phyloP scores from a whole-genome alignment of 2,797 vertebrate genomes.

The Sus cebifrons region DNA sequence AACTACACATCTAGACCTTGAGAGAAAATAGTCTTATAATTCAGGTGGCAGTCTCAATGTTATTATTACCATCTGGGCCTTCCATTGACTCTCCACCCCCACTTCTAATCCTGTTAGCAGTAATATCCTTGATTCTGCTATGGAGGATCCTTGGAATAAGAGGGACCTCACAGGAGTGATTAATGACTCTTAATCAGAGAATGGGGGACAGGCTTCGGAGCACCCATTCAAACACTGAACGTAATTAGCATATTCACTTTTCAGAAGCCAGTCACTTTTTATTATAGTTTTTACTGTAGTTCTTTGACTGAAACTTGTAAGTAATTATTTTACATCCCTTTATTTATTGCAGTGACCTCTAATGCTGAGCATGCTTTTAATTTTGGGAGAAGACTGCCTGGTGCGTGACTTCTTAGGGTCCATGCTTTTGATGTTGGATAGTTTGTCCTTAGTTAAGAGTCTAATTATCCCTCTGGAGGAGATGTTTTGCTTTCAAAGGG shows the following conservation, averaged over 20 bases:
- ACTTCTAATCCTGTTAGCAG: conserved; percentile 74
- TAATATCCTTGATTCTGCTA: conserved; percentile 65
- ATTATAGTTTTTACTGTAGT: conserved; percentile 17
- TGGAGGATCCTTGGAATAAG: conserved; percentile 41
- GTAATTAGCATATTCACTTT: conserved; percentile 72
- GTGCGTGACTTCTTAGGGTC: conserved; percentile 84
- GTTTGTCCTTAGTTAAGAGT: conserved; percentile 90
- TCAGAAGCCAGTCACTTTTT: conserved; percentile 65
- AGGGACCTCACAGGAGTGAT: conserved; percentile 70
- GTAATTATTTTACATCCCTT: conserved; percentile 78
- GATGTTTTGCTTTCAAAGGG: conserved; percentile 89
- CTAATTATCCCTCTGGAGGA: conserved; percentile 90
- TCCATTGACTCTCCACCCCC: neutral
- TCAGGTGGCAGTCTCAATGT: conserved; percentile 29
- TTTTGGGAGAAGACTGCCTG: conserved; percentile 82
- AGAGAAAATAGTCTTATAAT: conserved; percentile 72
- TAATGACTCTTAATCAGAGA: conserved; percentile 76
- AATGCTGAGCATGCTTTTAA: conserved; percentile 86
- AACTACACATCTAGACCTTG: conserved; percentile 73
- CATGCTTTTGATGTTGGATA: conserved; percentile 91
- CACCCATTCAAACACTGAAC: conserved; percentile 23
- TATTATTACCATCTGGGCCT: conserved; percentile 78
- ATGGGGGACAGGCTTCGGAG: neutral
- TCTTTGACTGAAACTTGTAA: conserved; percentile 76
- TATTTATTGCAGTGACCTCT: conserved; percentile 78